Evolutionary conservation across 1,140 invertebrate genomes (phyloP), one percentile per base, ranked within the genome.

Genomic region (Hyphantria cunea): DNA sequence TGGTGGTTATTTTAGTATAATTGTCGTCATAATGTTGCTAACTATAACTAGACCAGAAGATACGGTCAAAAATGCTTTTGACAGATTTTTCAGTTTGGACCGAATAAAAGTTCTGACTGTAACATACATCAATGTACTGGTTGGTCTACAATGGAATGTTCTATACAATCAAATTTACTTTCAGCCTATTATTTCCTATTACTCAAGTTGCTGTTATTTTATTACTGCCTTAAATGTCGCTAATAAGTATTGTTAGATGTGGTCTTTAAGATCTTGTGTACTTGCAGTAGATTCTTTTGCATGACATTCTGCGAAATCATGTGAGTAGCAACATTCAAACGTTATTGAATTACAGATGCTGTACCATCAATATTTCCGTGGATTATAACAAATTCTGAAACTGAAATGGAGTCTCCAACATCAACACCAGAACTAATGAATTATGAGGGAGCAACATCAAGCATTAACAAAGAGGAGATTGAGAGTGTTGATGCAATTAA

Each of bases 291-390:
- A 11, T 12, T 44, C 6, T 31, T 41, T 41, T 58, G 55, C 64
- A 66, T 61, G 64, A 14, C 54, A 31, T 15, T 31, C 7, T 48
- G 45, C 9, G 8, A 25, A 48, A 50, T 48, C 15, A 8, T 31
- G 11, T 44, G 11, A 37, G 39, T 34, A 45, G n/a, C 25, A 31
- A 13, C 25, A 10, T 31, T 61, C 3, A 6, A 32, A 39, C 37
- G 44, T 31, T 10, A 49, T 25, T 62, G 52, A 32, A 44, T 78
- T 67, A 12, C 59, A 88, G 85, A 81, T 72, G 79, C 85, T 15
- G 66, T 85, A 39, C 85, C 85, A 34, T 81, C 85, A 50, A 88
- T 88, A 77, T 88, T 88, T 80, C 58, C 75, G 47, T 88, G 85
- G 85, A 62, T 31, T 15, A 68, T 59, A 12, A 56, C 62, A 47